Evolutionary conservation across 1,140 invertebrate species (phyloP).

Genomic region (Drosophila biarmipes): DNA sequence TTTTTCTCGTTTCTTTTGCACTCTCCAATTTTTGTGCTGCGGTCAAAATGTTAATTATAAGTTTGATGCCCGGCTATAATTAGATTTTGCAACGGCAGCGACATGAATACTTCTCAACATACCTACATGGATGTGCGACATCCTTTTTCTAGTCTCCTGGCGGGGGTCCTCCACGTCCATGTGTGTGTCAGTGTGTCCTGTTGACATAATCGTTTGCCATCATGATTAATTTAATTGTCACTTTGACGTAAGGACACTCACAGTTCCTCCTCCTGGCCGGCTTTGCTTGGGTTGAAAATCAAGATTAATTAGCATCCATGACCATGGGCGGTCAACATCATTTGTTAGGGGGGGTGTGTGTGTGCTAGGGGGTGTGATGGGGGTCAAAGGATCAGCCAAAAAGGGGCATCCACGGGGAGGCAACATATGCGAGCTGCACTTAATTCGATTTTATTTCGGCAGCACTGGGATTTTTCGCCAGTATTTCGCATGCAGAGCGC

Average conservation of each 20-base stretch:
- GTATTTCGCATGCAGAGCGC: slow-evolving; percentile 55
- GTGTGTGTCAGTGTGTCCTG: slow-evolving; percentile 45
- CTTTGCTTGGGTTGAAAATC: slow-evolving; percentile 57
- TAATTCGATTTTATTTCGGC: slow-evolving; percentile 63
- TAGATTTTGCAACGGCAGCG: slow-evolving; percentile 54
- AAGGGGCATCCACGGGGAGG: neutral
- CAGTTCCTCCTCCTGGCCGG: slow-evolving; percentile 9
- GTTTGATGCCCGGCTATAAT: slow-evolving; percentile 70
- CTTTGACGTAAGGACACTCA: slow-evolving; percentile 65
- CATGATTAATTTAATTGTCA: slow-evolving; percentile 83
- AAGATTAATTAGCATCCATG: slow-evolving; percentile 79
- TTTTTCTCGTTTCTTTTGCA: slow-evolving; percentile 29
- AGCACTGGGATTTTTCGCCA: slow-evolving; percentile 11
- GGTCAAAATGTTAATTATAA: slow-evolving; percentile 81
- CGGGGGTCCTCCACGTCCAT: slow-evolving; percentile 7
- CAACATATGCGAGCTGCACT: slow-evolving; percentile 52
- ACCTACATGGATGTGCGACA: slow-evolving; percentile 7
- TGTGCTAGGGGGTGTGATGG: neutral
- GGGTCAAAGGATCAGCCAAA: neutral
- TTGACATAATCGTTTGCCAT: slow-evolving; percentile 81
- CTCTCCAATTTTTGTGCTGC: slow-evolving; percentile 51
- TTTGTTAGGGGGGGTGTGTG: slow-evolving; percentile 51
- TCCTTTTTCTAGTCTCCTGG: slow-evolving; percentile 23
- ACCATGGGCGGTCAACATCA: slow-evolving; percentile 77
- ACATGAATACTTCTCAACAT: slow-evolving; percentile 13